These are phyloP conservation scores for Drosophila malerkotliana DNA, from an alignment of 1,140 invertebrate genomes.

Conservation along the genomic window DNA sequence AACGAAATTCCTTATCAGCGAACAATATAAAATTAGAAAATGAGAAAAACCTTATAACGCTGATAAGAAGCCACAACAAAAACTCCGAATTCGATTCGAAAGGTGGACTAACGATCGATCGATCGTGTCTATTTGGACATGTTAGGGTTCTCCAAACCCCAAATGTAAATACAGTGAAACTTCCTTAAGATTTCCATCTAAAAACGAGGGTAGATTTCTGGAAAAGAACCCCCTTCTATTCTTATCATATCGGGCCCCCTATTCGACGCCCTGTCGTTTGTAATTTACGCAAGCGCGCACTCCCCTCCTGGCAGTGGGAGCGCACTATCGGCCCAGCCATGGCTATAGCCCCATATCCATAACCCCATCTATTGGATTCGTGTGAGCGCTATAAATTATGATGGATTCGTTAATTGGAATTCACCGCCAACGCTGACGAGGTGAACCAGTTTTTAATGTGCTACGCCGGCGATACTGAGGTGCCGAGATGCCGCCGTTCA, in stretches of 20 bases:
- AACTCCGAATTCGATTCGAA: not conserved
- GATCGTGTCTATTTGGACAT: slow-evolving; percentile 20
- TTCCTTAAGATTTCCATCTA: not conserved
- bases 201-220: not conserved
- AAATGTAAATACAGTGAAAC: not conserved
- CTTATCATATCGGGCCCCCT: not conserved
- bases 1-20: slow-evolving; percentile 73
- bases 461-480: not conserved
- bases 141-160: slow-evolving; percentile 6
- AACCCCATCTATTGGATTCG: slow-evolving; percentile 36
- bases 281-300: slow-evolving; percentile 1
- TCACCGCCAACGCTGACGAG: slow-evolving; percentile 56
- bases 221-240: not conserved
- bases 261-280: not conserved
- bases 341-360: slow-evolving; percentile 1
- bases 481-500: slow-evolving; percentile 30
- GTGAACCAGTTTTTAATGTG: slow-evolving; percentile 68
- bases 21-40: slow-evolving; percentile 72
- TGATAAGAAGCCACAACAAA: slow-evolving; percentile 51
- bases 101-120: slow-evolving; percentile 20
- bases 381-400: slow-evolving; percentile 78
- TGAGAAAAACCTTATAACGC: slow-evolving; percentile 40
- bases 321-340: slow-evolving; percentile 3
- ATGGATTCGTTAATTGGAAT: slow-evolving; percentile 78
- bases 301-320: not conserved